Conservation (phyloP, 1,140 invertebrate species). For the Ridgeia piscesae region DNA sequence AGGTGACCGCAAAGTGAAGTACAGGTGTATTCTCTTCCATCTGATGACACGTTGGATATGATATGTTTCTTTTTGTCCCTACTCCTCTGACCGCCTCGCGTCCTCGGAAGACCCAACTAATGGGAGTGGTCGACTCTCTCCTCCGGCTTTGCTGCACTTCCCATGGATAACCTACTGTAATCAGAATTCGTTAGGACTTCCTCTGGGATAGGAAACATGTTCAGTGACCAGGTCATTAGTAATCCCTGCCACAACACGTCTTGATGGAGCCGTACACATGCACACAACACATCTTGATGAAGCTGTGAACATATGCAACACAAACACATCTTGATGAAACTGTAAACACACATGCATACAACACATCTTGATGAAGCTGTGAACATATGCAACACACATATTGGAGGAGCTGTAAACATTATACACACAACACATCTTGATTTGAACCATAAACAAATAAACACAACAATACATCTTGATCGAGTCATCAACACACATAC, state of each 20-base stretch:
- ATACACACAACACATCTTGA: too few species aligned
- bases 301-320: background rate
- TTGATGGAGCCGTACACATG: background rate
- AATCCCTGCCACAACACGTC: background rate
- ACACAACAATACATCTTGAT: too few species aligned
- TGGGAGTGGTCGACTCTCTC: background rate
- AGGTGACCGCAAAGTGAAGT: too few species aligned
- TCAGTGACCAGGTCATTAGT: background rate
- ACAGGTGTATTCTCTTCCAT: background rate
- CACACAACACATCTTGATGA: background rate
- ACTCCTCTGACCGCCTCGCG: background rate
- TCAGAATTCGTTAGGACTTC: background rate
- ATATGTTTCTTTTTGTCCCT: background rate
- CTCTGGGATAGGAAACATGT: background rate
- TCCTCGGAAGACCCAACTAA: background rate
- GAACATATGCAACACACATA: too few species aligned
- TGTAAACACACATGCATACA: background rate
- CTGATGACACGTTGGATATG: background rate
- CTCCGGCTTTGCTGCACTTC: background rate
- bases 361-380: too few species aligned
- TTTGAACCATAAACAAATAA: too few species aligned
- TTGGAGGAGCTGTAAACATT: too few species aligned
- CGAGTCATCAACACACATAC: too few species aligned
- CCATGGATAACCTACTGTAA: background rate
- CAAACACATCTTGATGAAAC: background rate